These are phyloP conservation scores for Pituophis catenifer DNA, from an alignment of 2,113 vertebrate species.

Conservation along the genomic window DNA sequence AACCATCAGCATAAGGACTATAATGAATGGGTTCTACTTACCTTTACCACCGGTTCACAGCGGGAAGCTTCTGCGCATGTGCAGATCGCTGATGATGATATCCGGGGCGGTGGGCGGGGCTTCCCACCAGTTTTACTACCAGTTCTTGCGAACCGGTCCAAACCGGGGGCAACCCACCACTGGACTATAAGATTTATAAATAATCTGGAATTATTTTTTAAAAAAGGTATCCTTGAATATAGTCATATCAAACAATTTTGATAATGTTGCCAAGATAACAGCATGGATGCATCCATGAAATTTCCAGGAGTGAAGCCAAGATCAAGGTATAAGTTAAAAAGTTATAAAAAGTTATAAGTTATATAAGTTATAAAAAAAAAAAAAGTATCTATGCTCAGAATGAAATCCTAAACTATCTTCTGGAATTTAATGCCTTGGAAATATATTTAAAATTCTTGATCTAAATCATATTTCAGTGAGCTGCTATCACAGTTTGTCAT, in stretches of 20 bases:
- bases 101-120: too few relatives aligned
- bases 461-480: constrained; percentile 10
- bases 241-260: background rate
- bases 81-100: too few relatives aligned
- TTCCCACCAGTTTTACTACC: too few relatives aligned
- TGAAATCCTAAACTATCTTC: background rate
- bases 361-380: too few relatives aligned
- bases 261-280: background rate
- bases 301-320: background rate
- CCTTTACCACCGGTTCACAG: too few relatives aligned
- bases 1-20: background rate
- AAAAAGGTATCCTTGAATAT: background rate
- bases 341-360: too few relatives aligned
- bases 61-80: too few relatives aligned
- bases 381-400: background rate
- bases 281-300: background rate
- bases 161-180: too few relatives aligned
- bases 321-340: background rate
- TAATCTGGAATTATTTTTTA: background rate
- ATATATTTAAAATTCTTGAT: background rate
- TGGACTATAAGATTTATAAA: background rate
- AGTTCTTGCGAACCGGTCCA: too few relatives aligned
- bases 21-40: background rate
- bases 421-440: background rate
- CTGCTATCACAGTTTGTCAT: background rate